Conservation (phyloP, 2,797 vertebrate species). For the Myripristis murdjan region DNA sequence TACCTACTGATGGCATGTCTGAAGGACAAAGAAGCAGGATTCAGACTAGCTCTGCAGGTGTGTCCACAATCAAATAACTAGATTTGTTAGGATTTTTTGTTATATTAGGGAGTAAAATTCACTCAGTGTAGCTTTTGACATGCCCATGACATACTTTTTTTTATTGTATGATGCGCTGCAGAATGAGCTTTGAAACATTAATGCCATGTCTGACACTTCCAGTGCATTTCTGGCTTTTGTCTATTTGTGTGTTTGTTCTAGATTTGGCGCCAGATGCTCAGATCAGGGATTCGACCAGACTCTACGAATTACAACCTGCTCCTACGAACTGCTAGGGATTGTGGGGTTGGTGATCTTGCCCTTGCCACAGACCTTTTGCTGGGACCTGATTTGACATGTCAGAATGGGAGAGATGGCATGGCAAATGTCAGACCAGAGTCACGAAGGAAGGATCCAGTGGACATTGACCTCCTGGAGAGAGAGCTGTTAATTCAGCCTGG, state of each 20-base stretch:
- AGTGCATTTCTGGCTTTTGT: background rate
- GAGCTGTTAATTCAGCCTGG: slow-evolving; percentile 81
- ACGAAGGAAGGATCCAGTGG: slow-evolving; percentile 34
- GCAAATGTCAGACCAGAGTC: slow-evolving; percentile 20
- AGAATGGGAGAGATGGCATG: slow-evolving; percentile 22
- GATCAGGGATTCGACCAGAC: slow-evolving; percentile 86
- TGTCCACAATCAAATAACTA: background rate
- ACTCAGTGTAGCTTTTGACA: no score
- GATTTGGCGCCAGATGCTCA: slow-evolving; percentile 95
- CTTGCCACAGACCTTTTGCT: slow-evolving; percentile 87
- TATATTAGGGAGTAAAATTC: background rate
- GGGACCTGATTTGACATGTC: slow-evolving; percentile 18
- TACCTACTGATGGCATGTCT: slow-evolving; percentile 93
- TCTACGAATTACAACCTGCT: slow-evolving; percentile 90
- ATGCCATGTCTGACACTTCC: no score
- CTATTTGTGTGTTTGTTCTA: slow-evolving; percentile 63
- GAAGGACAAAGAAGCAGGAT: slow-evolving; percentile 89
- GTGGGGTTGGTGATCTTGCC: slow-evolving; percentile 87
- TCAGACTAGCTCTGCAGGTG: slow-evolving; percentile 92
- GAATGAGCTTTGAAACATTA: no score
- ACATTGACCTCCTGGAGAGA: slow-evolving; percentile 88
- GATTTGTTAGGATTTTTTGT: background rate
- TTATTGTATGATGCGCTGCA: no score
- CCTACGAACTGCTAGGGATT: slow-evolving; percentile 90
- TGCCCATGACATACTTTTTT: no score